Conservation (phyloP, 2,797 vertebrate species). For the Acanthurus leucopareius region DNA sequence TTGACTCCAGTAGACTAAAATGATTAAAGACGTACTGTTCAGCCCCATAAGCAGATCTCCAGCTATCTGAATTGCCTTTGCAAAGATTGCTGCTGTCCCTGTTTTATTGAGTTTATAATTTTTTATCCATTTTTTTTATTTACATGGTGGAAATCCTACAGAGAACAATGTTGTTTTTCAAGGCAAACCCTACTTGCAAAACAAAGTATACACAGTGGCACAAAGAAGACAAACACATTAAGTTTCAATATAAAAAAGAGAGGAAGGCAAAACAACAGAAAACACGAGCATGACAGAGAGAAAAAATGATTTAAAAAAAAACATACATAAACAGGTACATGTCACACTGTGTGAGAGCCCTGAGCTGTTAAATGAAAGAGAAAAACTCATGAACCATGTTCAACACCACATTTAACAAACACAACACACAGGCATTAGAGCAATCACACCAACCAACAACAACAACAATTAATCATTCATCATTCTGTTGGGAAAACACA, state of each 20-base stretch:
- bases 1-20: conserved; percentile 54
- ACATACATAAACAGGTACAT: conserved; percentile 41
- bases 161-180: conserved; percentile 49
- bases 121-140: conserved; percentile 49
- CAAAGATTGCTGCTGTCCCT: conserved; percentile 44
- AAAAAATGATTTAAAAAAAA: conserved; percentile 7
- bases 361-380: conserved; percentile 32
- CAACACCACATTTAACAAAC: conserved; percentile 60
- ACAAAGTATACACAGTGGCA: conserved; percentile 38
- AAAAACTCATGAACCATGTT: conserved; percentile 43
- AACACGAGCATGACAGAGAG: conserved; percentile 30
- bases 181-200: conserved; percentile 40
- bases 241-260: conserved; percentile 47
- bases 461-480: conserved; percentile 73
- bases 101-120: conserved; percentile 55
- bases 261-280: conserved; percentile 20
- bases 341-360: conserved; percentile 26
- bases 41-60: conserved; percentile 59
- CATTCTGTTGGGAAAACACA: conserved; percentile 50
- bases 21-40: conserved; percentile 64
- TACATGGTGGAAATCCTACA: conserved; percentile 48
- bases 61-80: conserved; percentile 56
- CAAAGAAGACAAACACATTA: conserved; percentile 40
- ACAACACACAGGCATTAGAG: conserved; percentile 57
- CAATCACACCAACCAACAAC: conserved; percentile 60